Percentiles rank a stretch among this genome's conserved stretches.
Conservation (phyloP, 2,888 invertebrate genomes). For the Brachyptera risi region DNA sequence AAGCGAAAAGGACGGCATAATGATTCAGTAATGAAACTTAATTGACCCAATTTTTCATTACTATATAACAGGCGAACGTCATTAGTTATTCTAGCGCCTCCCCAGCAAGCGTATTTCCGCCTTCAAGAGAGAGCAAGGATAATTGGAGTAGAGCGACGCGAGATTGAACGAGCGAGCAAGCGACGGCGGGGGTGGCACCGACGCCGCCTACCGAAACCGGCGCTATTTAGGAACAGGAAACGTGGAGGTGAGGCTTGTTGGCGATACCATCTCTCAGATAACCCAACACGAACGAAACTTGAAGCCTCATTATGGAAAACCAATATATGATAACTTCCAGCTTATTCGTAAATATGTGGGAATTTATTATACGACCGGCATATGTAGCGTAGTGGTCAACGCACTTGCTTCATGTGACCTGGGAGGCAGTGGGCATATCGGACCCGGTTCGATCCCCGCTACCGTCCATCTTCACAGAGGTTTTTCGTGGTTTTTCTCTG, state of each 20-base stretch:
- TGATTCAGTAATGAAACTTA: conserved; percentile 35
- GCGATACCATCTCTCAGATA: neutral
- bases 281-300: neutral
- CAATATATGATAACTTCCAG: no score
- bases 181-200: neutral
- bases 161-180: neutral
- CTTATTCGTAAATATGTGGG: no score
- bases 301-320: no score
- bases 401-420: no score
- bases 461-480: no score
- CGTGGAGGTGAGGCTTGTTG: neutral
- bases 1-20: conserved; percentile 29
- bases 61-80: conserved; percentile 25
- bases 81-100: conserved; percentile 31
- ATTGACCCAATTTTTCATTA: conserved; percentile 35
- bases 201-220: neutral
- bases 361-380: no score
- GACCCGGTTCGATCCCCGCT: no score
- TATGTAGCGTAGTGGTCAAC: no score
- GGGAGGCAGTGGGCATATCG: no score
- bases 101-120: conserved; percentile 17
- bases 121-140: conserved; percentile 17
- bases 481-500: no score
- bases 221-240: conserved; percentile 4
- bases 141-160: conserved; percentile 14